Evolutionary conservation across 2,888 invertebrate genomes (phyloP).

Genomic region (Epirrita christyi): DNA sequence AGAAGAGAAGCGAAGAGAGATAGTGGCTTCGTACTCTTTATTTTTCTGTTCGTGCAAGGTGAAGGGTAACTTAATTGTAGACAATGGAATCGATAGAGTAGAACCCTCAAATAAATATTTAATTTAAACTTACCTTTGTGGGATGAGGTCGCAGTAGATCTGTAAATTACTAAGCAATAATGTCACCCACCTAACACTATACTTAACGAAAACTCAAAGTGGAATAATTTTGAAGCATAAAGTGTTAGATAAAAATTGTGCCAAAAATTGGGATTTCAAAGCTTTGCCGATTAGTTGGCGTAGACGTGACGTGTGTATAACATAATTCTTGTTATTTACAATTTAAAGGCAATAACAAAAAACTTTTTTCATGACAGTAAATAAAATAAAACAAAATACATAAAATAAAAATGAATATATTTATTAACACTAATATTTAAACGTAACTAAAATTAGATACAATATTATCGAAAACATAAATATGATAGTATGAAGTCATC

Average conservation of each 20-base stretch:
- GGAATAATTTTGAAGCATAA: slow-evolving; percentile 3
- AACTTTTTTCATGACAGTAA: slow-evolving; percentile 53
- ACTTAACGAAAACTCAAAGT: not conserved
- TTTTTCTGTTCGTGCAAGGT: not conserved
- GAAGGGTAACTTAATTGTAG: not conserved
- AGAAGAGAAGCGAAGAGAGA: slow-evolving; percentile 3
- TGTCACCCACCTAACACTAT: not conserved
- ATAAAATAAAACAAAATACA: slow-evolving; percentile 79
- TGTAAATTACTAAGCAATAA: slow-evolving; percentile 15
- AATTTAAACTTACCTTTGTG: slow-evolving; percentile 21
- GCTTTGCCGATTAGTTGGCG: slow-evolving; percentile 3
- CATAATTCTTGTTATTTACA: slow-evolving; percentile 8
- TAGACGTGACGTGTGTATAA: not conserved
- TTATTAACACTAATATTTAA: slow-evolving; percentile 77
- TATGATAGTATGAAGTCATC: slow-evolving; percentile 43
- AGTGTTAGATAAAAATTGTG: not conserved
- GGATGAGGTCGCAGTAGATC: slow-evolving; percentile 10
- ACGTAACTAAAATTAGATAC: slow-evolving; percentile 73
- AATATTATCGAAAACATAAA: slow-evolving; percentile 52
- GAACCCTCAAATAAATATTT: not conserved
- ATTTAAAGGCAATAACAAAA: slow-evolving; percentile 6
- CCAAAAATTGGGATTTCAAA: not conserved
- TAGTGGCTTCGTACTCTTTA: not conserved
- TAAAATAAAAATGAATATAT: slow-evolving; percentile 85
- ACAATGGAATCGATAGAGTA: not conserved